These are phyloP conservation scores for Xiphophorus maculatus DNA, from an alignment of 2,113 vertebrate species.

Conservation along the genomic window DNA sequence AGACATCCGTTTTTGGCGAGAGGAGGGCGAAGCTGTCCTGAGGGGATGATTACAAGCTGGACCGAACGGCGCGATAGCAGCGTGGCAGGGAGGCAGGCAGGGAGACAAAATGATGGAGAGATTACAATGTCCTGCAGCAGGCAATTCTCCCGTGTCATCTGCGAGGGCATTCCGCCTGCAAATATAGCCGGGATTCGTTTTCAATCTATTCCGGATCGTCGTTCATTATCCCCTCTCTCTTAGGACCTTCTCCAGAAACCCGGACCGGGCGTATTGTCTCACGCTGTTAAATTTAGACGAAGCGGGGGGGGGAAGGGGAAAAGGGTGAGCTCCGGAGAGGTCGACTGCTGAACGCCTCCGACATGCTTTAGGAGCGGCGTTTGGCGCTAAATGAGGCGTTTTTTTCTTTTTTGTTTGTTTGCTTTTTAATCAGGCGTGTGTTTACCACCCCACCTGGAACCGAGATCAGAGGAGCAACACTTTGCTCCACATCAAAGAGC, in stretches of 20 bases:
- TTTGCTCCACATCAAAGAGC: conserved; percentile 57
- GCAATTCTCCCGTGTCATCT: conserved; percentile 62
- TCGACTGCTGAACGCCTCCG: conserved; percentile 34
- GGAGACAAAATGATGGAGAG: conserved; percentile 58
- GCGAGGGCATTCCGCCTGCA: conserved; percentile 42
- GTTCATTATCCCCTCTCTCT: conserved; percentile 53
- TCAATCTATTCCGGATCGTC: conserved; percentile 57
- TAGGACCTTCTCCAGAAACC: conserved; percentile 31
- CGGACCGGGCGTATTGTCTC: conserved; percentile 44
- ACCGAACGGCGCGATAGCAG: conserved; percentile 52
- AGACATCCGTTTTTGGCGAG: conserved; percentile 43
- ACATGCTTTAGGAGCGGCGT: conserved; percentile 42
- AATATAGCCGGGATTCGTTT: conserved; percentile 44
- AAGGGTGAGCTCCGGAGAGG: conserved; percentile 27
- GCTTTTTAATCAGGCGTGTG: conserved; percentile 53
- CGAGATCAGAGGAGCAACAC: conserved; percentile 61
- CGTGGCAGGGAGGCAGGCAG: conserved; percentile 35
- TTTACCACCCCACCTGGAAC: conserved; percentile 62
- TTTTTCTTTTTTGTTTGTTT: too few species aligned
- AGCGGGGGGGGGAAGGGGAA: conserved; percentile 26
- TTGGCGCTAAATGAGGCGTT: conserved; percentile 56
- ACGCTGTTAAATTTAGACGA: conserved; percentile 52
- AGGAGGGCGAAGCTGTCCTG: conserved; percentile 59
- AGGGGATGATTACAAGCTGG: conserved; percentile 67
- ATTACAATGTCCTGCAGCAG: conserved; percentile 61